A percentile compares a stretch with the other conserved stretches of the same genome.
Conservation (phyloP, 2,797 vertebrate genomes). For the Sternotherus odoratus region DNA sequence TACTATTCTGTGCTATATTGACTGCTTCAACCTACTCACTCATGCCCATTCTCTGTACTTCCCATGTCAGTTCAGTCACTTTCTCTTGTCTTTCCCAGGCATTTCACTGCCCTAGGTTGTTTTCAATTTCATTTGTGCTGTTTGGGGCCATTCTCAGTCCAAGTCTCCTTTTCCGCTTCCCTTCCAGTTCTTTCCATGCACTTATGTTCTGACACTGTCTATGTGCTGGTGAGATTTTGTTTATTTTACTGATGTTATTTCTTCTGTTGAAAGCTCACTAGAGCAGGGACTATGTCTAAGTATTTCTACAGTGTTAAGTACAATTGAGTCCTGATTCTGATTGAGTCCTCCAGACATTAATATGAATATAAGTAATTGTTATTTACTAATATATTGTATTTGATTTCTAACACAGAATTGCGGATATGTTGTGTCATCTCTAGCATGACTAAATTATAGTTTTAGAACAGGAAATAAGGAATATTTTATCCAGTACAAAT, state of each 20-base stretch:
- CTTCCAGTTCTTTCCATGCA: not conserved
- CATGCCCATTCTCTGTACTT: not conserved
- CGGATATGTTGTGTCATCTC: not conserved
- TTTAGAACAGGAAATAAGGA: not conserved
- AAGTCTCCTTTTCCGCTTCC: not conserved
- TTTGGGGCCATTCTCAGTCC: not conserved
- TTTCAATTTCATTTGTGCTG: not conserved
- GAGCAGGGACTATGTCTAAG: not conserved
- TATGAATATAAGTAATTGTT: not conserved
- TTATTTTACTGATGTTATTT: slow-evolving; percentile 12
- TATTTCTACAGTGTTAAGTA: not conserved
- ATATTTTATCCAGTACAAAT: not conserved
- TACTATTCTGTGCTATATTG: not conserved
- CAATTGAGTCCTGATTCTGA: not conserved
- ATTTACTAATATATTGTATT: not conserved
- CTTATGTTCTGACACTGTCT: not conserved
- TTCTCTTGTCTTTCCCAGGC: not conserved
- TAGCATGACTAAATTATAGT: not conserved
- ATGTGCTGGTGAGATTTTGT: not conserved
- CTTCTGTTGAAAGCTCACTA: not conserved
- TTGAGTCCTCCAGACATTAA: not conserved
- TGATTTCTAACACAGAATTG: not conserved
- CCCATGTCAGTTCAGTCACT: not conserved
- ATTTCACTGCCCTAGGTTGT: not conserved
- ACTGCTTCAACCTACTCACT: not conserved